phyloP scores from a whole-genome alignment of 2,113 vertebrate genomes.

The Petroica traversi region DNA sequence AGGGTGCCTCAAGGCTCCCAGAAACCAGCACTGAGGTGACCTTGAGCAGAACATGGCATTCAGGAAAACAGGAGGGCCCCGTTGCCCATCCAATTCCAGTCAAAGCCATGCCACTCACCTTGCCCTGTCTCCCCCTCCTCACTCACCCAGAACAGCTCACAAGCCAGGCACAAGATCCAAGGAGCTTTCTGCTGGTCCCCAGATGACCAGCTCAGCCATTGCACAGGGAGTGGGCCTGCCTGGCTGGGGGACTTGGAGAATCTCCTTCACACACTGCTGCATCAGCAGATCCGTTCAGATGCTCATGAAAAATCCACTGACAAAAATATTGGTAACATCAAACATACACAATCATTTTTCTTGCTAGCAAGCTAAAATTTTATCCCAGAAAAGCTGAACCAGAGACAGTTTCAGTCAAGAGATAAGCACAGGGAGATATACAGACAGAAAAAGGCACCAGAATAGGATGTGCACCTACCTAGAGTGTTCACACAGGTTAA shows the following conservation, averaged over 20 bases:
- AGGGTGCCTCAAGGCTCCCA: neutral
- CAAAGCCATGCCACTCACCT: neutral
- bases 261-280: neutral
- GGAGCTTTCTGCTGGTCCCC: neutral
- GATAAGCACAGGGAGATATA: neutral
- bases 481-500: neutral
- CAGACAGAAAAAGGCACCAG: neutral
- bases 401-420: neutral
- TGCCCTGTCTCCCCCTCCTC: neutral
- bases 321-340: neutral
- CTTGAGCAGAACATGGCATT: neutral
- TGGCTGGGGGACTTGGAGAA: neutral
- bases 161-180: neutral
- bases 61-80: neutral
- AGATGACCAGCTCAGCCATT: neutral
- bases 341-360: neutral
- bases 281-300: neutral
- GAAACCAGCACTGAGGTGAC: neutral
- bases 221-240: neutral
- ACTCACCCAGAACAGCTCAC: neutral
- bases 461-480: neutral
- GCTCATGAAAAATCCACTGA: neutral
- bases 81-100: fast-evolving
- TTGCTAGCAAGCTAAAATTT: neutral
- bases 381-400: neutral